These are phyloP conservation scores for Perognathus longimembris DNA, from an alignment of 2,113 vertebrate genomes.

Conservation along the genomic window DNA sequence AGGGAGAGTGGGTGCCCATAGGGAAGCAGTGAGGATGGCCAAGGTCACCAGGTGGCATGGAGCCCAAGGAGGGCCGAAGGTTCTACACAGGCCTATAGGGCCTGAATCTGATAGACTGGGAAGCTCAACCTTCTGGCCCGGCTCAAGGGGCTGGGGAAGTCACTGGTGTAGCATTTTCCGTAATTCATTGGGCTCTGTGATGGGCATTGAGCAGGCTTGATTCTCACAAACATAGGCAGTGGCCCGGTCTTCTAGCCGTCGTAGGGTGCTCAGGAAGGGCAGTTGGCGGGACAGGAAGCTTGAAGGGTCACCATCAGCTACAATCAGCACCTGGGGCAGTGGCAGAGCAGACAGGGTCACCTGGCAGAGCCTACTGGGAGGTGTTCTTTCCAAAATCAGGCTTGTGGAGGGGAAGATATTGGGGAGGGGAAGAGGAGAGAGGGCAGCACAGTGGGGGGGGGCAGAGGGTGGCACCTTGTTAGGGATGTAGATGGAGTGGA, in stretches of 20 bases:
- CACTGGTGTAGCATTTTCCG: conserved; percentile 86
- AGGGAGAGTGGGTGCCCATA: conserved; percentile 25
- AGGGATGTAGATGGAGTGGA: conserved; percentile 91
- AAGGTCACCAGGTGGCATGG: background rate
- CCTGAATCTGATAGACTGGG: background rate
- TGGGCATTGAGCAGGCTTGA: conserved; percentile 91
- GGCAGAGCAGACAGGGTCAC: conserved; percentile 53
- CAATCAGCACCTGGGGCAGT: conserved; percentile 91
- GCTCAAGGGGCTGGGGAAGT: background rate
- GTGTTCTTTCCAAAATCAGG: background rate
- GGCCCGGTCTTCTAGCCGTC: conserved; percentile 87
- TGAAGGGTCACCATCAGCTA: conserved; percentile 87
- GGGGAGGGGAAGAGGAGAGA: background rate
- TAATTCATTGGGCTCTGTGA: conserved; percentile 91
- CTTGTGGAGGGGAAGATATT: background rate
- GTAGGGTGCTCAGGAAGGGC: conserved; percentile 90
- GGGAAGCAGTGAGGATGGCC: background rate
- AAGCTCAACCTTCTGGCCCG: conserved; percentile 24
- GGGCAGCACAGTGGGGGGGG: background rate
- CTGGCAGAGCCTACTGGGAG: background rate
- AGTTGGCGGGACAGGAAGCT: conserved; percentile 91
- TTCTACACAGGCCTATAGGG: background rate
- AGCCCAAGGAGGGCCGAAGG: background rate
- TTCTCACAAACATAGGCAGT: conserved; percentile 93
- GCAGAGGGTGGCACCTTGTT: conserved; percentile 88